These are phyloP conservation scores for Takifugu ocellatus DNA, from an alignment of 2,797 vertebrate genomes.

Conservation along the genomic window DNA sequence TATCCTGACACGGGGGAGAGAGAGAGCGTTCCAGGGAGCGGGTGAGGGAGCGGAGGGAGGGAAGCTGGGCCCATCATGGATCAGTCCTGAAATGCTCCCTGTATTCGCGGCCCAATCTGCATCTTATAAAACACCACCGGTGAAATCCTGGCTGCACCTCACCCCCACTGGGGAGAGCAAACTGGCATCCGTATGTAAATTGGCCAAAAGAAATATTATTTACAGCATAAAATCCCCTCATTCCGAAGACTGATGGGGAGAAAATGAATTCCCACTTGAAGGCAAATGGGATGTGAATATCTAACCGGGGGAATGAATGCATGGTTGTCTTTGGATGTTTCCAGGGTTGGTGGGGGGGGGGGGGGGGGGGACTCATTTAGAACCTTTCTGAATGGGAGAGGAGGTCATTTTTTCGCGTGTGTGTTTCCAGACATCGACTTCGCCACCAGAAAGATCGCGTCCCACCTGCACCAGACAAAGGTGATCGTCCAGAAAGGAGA, in stretches of 20 bases:
- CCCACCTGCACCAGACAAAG: slow-evolving; percentile 85
- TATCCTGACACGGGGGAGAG: slow-evolving; percentile 13
- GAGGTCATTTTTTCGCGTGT: slow-evolving; percentile 43
- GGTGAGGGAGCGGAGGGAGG: slow-evolving; percentile 23
- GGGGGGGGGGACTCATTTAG: slow-evolving; percentile 42
- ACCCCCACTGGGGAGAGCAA: slow-evolving; percentile 52
- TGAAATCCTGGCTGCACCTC: slow-evolving; percentile 31
- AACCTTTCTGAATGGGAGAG: slow-evolving; percentile 32
- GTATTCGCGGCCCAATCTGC: slow-evolving; percentile 68
- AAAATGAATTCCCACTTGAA: slow-evolving; percentile 65
- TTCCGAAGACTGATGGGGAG: slow-evolving; percentile 51
- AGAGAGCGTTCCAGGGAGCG: slow-evolving; percentile 36
- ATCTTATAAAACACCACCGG: slow-evolving; percentile 56
- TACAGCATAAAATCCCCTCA: slow-evolving; percentile 62
- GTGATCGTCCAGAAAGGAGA: slow-evolving; percentile 84
- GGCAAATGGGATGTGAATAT: slow-evolving; percentile 66
- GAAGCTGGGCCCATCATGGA: slow-evolving; percentile 19
- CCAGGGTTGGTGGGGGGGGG: slow-evolving; percentile 9
- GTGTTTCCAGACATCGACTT: slow-evolving; percentile 84
- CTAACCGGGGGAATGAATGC: slow-evolving; percentile 22
- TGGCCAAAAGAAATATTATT: slow-evolving; percentile 57
- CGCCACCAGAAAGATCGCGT: slow-evolving; percentile 88
- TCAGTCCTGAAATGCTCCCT: slow-evolving; percentile 56
- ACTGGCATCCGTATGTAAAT: slow-evolving; percentile 68
- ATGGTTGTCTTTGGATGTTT: slow-evolving; percentile 28